phyloP scores from a whole-genome alignment of 2,797 vertebrate genomes.

The Lacerta bilineata region DNA sequence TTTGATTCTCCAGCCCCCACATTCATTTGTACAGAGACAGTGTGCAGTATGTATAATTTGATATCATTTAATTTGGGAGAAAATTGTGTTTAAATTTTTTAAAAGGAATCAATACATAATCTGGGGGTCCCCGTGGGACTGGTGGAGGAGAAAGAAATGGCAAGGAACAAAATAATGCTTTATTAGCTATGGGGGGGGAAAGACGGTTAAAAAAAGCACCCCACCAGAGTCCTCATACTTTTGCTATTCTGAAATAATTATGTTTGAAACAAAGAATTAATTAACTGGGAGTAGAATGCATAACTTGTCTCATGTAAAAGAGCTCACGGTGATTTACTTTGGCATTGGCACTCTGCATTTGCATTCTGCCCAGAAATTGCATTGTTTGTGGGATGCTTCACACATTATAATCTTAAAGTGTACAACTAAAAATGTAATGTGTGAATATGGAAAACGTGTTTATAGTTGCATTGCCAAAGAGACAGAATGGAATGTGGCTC shows the following conservation, averaged over 20 bases:
- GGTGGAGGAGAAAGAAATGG: constrained; percentile 15
- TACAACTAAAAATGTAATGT: constrained; percentile 9
- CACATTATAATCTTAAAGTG: not conserved
- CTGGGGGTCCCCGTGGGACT: not conserved
- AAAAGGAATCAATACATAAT: constrained; percentile 47
- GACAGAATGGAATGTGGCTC: not conserved
- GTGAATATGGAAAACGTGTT: not conserved
- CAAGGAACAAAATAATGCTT: constrained; percentile 20
- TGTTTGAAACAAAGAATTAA: constrained; percentile 38
- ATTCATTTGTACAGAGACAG: constrained; percentile 67
- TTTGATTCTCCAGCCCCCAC: constrained; percentile 72
- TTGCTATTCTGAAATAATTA: constrained; percentile 33
- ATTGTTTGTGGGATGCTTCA: not conserved
- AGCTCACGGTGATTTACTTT: not conserved
- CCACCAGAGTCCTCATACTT: constrained; percentile 9
- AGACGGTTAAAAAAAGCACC: not conserved
- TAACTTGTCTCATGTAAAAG: constrained; percentile 16
- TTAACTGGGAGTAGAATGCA: constrained; percentile 22
- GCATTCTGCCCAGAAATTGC: not conserved
- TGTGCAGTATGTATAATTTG: constrained; percentile 73
- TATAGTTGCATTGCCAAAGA: not conserved
- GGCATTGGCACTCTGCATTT: not conserved
- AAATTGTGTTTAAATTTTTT: constrained; percentile 33
- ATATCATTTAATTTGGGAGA: constrained; percentile 71
- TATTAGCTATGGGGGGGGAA: not conserved